Base-by-base conservation (phyloP, 2,113 vertebrate genomes). In the Pedionomus torquatus region DNA sequence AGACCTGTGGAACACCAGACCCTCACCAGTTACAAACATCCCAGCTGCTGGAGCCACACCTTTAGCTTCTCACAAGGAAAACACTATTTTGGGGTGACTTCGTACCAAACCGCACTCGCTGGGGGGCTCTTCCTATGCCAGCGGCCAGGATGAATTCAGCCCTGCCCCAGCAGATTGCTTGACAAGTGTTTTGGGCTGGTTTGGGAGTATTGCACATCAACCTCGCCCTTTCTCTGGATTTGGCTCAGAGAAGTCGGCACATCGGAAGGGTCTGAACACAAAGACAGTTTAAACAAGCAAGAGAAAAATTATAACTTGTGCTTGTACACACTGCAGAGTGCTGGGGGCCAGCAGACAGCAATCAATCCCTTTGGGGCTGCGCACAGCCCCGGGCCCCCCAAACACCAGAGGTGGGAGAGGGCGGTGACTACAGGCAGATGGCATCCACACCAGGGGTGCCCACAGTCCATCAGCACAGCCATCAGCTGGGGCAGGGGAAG, bases 91-190 rank as follows among this genome's bases (percentile, higher is more conserved):
- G 2, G 21, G 18, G 37, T 33, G 17, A 39, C 28, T 49, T 46
- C 0, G 2, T 2, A 9, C 33, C 19, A 26, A 37, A n/a, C 21
- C 0, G 3, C 11, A 0, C 35, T 57, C 1, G 1, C 13, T 1
- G 2, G n/a, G 70, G 4, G 0, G 54, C 63, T 24, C 1, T 1
- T 13, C 54, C 30, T 5, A 0, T 3, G 4, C 83, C 7, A 1
- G 63, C 52, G 21, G 57, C 58, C 60, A 26, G 66, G 15, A 21
- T 2, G 18, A 46, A 33, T 41, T 23, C 46, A 17, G 51, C 24
- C 30, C 52, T 63, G 81, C 33, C 64, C 33, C 49, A 6, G 19
- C 3, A 1, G 10, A 39, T 28, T 3, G 33, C 68, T 10, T 1
- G 0, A 21, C 0, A 9, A 21, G n/a, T 1, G 2, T 16, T 44